These are phyloP conservation scores for Myotis davidii DNA, from an alignment of 2,113 vertebrate genomes.

Conservation along the genomic window DNA sequence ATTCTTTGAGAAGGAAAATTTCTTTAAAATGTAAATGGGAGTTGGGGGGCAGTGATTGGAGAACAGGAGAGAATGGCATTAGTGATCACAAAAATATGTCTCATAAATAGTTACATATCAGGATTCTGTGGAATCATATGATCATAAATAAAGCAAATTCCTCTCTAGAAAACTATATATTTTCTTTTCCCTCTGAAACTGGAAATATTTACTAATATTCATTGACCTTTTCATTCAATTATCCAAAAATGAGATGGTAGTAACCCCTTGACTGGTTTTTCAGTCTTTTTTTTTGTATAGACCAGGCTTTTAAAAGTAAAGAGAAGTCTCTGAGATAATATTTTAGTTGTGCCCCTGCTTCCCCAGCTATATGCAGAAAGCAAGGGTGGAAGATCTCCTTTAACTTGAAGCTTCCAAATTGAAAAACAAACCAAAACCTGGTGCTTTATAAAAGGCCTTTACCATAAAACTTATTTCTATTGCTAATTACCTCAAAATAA, in stretches of 20 bases:
- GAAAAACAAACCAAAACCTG: not conserved
- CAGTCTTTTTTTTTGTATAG: not conserved
- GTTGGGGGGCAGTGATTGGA: not conserved
- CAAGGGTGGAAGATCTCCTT: not conserved
- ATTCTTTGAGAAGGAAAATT: slow-evolving; percentile 12
- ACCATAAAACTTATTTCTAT: not conserved
- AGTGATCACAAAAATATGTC: slow-evolving; percentile 24
- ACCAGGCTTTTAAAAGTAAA: not conserved
- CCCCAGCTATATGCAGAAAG: not conserved
- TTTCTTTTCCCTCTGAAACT: not conserved
- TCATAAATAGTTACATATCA: not conserved
- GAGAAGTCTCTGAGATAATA: not conserved
- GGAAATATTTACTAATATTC: not conserved
- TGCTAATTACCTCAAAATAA: not conserved
- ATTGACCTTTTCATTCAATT: slow-evolving; percentile 4
- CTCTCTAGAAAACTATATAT: not conserved
- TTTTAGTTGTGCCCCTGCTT: not conserved
- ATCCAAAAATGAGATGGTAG: not conserved
- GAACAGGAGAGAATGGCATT: not conserved
- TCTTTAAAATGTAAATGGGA: not conserved
- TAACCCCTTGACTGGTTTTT: not conserved
- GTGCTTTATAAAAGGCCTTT: not conserved
- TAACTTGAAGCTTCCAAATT: slow-evolving; percentile 2
- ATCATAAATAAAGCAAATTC: not conserved
- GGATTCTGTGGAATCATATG: not conserved